Evolutionary conservation across 2,888 invertebrate species (phyloP).

Genomic region (Hypselothyrea guttata): DNA sequence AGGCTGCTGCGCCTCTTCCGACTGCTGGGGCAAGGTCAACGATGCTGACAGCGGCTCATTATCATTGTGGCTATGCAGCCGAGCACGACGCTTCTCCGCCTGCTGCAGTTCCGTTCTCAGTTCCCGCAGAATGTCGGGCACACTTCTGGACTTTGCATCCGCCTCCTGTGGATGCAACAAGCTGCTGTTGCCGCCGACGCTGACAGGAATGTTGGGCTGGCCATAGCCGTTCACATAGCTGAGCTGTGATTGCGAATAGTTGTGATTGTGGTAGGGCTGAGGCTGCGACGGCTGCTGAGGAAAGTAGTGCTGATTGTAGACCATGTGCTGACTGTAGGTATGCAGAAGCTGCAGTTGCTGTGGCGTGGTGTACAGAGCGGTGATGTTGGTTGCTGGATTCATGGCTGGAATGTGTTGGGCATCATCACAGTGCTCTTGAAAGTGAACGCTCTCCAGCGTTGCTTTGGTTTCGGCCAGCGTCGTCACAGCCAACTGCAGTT

Average conservation of each 20-base stretch:
- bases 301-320: slow-evolving; percentile 54
- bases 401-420: slow-evolving; percentile 67
- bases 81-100: slow-evolving; percentile 83
- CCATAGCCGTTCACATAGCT: slow-evolving; percentile 54
- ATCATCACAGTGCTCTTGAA: slow-evolving; percentile 69
- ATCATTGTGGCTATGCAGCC: slow-evolving; percentile 84
- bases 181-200: slow-evolving; percentile 10
- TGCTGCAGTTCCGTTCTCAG: slow-evolving; percentile 86
- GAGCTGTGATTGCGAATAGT: slow-evolving; percentile 78
- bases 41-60: slow-evolving; percentile 43
- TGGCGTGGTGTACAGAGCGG: slow-evolving; percentile 31
- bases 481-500: slow-evolving; percentile 51
- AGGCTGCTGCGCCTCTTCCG: slow-evolving; percentile 11
- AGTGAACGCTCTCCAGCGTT: slow-evolving; percentile 65
- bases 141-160: slow-evolving; percentile 84
- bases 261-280: slow-evolving; percentile 77
- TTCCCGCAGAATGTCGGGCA: slow-evolving; percentile 89
- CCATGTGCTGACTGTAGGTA: slow-evolving; percentile 47
- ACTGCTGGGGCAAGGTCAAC: slow-evolving; percentile 25
- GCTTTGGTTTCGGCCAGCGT: slow-evolving; percentile 68
- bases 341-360: slow-evolving; percentile 51
- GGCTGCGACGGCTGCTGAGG: slow-evolving; percentile 53
- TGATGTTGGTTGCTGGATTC: slow-evolving; percentile 29
- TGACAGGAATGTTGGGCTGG: slow-evolving; percentile 34
- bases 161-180: slow-evolving; percentile 34